Conservation (phyloP, 2,888 invertebrate species). For the Galeruca laticollis region DNA sequence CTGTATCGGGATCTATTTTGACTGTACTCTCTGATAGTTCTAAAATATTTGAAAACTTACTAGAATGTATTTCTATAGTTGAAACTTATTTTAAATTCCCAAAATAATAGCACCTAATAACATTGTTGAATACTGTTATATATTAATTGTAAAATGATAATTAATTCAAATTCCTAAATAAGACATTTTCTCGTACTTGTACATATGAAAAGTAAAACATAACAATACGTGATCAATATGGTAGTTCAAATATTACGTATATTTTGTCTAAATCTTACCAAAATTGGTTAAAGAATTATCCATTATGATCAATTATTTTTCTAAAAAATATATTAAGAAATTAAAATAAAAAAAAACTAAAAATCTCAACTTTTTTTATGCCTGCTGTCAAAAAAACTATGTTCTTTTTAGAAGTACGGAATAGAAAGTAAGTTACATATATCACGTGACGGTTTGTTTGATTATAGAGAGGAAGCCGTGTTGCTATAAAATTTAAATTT, state of each 20-base stretch:
- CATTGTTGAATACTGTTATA: background rate
- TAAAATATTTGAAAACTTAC: conserved; percentile 45
- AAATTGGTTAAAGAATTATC: conserved; percentile 55
- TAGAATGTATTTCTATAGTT: too few relatives aligned
- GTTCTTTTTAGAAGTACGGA: too few relatives aligned
- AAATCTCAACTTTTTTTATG: conserved; percentile 14
- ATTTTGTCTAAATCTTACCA: conserved; percentile 45
- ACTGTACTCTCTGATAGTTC: conserved; percentile 63
- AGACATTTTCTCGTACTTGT: background rate
- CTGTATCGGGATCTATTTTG: conserved; percentile 61
- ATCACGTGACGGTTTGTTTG: too few relatives aligned
- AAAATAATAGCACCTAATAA: background rate
- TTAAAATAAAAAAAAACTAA: conserved; percentile 29
- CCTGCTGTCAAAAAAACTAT: conserved; percentile 3
- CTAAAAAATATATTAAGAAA: conserved; percentile 28
- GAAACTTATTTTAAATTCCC: too few relatives aligned
- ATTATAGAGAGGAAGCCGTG: too few relatives aligned
- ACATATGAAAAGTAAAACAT: too few relatives aligned
- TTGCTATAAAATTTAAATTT: too few relatives aligned
- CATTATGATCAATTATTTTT: conserved; percentile 43
- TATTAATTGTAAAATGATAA: background rate
- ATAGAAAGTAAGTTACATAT: too few relatives aligned
- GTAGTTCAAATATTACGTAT: conserved; percentile 34
- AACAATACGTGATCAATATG: conserved; percentile 25
- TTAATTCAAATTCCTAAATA: background rate